These are phyloP conservation scores for Protobothrops mucrosquamatus DNA, from an alignment of 2,113 vertebrate genomes.

Conservation along the genomic window DNA sequence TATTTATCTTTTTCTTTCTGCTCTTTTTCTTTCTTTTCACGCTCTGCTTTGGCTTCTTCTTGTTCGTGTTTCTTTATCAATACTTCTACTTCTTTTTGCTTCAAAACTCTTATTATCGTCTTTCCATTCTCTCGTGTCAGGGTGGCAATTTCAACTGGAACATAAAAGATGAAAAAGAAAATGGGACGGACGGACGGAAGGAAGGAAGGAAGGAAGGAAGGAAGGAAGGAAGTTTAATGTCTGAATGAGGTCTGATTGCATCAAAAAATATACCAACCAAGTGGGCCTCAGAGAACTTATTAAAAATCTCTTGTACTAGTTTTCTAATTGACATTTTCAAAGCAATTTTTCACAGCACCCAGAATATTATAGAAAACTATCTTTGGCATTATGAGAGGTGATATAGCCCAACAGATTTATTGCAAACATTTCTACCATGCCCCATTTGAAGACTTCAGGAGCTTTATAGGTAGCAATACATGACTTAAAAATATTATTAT, in stretches of 20 bases:
- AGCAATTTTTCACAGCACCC: not conserved
- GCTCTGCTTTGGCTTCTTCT: slow-evolving; percentile 95
- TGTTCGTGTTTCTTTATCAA: slow-evolving; percentile 95
- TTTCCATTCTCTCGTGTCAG: slow-evolving; percentile 93
- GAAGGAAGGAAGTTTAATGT: not conserved
- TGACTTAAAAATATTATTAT: not conserved
- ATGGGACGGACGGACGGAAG: not conserved
- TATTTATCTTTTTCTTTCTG: slow-evolving; percentile 97
- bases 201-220: not conserved
- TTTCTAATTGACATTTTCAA: not conserved
- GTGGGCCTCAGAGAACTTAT: not conserved
- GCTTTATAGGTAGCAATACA: not conserved
- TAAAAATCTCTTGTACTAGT: not conserved
- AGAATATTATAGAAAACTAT: not conserved
- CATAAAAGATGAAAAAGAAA: not conserved
- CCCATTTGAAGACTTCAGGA: not conserved
- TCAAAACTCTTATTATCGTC: slow-evolving; percentile 93
- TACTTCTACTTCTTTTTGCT: slow-evolving; percentile 94
- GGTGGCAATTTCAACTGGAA: slow-evolving; percentile 95
- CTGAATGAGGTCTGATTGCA: not conserved
- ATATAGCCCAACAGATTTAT: not conserved
- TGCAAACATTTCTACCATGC: not conserved
- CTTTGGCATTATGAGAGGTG: not conserved
- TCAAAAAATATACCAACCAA: not conserved
- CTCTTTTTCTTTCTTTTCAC: slow-evolving; percentile 97